Percentiles rank a stretch among this genome's conserved stretches.
Evolutionary conservation across 1,140 invertebrate genomes (phyloP).

Genomic region (Hyposmocoma kahamanoa): DNA sequence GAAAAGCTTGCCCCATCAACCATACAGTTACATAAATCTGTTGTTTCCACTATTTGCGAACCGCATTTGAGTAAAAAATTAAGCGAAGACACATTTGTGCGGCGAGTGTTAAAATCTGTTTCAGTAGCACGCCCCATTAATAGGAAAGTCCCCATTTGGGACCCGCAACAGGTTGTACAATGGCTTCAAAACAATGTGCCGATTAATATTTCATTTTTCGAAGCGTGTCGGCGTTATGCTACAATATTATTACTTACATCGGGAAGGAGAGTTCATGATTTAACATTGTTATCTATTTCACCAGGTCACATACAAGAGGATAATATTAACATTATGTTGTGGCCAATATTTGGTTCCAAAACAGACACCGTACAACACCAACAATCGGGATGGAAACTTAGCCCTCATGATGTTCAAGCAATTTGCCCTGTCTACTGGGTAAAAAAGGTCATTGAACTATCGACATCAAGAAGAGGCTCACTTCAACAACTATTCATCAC

Average conservation of each 20-base stretch:
- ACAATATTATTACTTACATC: background rate
- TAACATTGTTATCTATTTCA: background rate
- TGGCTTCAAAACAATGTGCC: background rate
- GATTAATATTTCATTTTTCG: background rate
- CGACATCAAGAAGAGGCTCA: background rate
- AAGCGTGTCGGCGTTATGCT: background rate
- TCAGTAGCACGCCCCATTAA: background rate
- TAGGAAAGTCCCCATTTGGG: conserved; percentile 6
- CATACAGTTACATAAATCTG: conserved; percentile 9
- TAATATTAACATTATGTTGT: background rate
- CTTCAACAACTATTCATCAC: background rate
- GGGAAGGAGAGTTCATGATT: conserved; percentile 1
- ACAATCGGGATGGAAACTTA: background rate
- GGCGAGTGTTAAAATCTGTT: conserved; percentile 8
- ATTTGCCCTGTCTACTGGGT: background rate
- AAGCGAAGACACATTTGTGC: conserved; percentile 4
- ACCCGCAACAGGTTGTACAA: background rate
- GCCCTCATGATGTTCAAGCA: background rate
- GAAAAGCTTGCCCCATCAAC: conserved; percentile 2
- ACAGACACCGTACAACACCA: background rate
- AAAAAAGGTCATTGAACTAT: background rate
- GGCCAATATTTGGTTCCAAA: conserved; percentile 1
- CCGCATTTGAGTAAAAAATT: background rate
- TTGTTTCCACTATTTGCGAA: conserved; percentile 6
- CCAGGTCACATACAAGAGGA: background rate